phyloP scores from a whole-genome alignment of 2,797 vertebrate genomes.

The Mallotus villosus region DNA sequence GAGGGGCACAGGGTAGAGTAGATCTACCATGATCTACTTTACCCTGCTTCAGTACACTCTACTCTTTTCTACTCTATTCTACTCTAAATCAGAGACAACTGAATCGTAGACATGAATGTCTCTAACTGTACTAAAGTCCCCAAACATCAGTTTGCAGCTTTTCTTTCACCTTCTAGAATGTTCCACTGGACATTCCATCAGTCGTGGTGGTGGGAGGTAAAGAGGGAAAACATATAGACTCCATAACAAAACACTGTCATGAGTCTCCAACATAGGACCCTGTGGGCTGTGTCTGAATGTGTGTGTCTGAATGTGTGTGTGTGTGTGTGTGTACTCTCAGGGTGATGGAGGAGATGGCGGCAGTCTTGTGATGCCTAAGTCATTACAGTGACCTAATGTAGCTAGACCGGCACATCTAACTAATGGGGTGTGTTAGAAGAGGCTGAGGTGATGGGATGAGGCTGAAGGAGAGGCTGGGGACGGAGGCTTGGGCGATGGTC shows the following conservation, averaged over 20 bases:
- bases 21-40: no score
- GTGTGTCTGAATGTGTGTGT: background rate
- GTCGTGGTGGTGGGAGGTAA: no score
- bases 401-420: conserved; percentile 6
- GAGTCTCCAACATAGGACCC: background rate
- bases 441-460: background rate
- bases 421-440: conserved; percentile 10
- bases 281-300: conserved; percentile 20
- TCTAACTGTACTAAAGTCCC: background rate
- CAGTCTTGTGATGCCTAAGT: conserved; percentile 8
- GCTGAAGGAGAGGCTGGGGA: background rate
- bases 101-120: no score
- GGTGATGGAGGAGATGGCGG: background rate
- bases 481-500: no score
- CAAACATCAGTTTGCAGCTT: conserved; percentile 10
- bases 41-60: no score
- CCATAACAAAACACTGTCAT: conserved; percentile 27
- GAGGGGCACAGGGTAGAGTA: no score
- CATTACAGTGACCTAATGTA: conserved; percentile 17
- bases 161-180: conserved; percentile 30
- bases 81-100: no score
- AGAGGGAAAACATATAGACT: no score
- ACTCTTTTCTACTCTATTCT: no score
- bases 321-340: conserved; percentile 37
- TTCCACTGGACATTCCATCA: no score